Conservation (phyloP, 2,113 vertebrate genomes). For the Oostethus manadensis region DNA sequence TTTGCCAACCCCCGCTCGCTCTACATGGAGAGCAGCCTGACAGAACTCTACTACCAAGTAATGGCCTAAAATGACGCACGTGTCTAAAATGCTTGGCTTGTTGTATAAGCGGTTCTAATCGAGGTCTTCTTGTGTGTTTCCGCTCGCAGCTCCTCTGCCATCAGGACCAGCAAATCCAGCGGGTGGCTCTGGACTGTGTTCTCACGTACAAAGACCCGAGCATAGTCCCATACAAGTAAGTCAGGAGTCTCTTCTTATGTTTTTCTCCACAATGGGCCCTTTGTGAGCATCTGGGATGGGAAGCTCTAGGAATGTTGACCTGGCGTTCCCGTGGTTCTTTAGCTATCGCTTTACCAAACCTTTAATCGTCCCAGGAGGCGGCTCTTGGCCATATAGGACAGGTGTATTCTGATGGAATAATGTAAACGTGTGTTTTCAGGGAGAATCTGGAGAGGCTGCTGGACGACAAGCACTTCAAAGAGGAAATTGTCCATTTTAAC, state of each 20-base stretch:
- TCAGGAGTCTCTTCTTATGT: background rate
- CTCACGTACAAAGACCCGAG: constrained; percentile 88
- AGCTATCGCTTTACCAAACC: constrained; percentile 24
- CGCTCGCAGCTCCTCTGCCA: constrained; percentile 83
- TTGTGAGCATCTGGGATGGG: constrained; percentile 27
- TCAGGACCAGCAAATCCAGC: constrained; percentile 89
- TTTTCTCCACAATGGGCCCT: constrained; percentile 21
- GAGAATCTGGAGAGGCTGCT: constrained; percentile 88
- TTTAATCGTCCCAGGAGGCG: background rate
- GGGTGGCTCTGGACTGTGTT: constrained; percentile 84
- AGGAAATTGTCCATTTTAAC: constrained; percentile 92
- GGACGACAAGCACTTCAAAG: constrained; percentile 92
- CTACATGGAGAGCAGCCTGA: constrained; percentile 83
- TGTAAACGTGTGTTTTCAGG: constrained; percentile 61
- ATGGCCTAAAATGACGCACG: background rate
- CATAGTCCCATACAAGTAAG: constrained; percentile 88
- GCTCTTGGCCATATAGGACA: background rate
- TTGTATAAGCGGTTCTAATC: background rate
- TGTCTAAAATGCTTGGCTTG: too few relatives aligned
- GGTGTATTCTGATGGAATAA: background rate
- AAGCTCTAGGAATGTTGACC: constrained; percentile 43
- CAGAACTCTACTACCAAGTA: constrained; percentile 85
- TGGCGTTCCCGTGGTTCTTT: constrained; percentile 22
- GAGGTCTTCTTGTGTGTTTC: background rate
- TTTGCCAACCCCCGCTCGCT: constrained; percentile 90